Conservation (phyloP, 2,113 vertebrate genomes). For the Vidua chalybeata region DNA sequence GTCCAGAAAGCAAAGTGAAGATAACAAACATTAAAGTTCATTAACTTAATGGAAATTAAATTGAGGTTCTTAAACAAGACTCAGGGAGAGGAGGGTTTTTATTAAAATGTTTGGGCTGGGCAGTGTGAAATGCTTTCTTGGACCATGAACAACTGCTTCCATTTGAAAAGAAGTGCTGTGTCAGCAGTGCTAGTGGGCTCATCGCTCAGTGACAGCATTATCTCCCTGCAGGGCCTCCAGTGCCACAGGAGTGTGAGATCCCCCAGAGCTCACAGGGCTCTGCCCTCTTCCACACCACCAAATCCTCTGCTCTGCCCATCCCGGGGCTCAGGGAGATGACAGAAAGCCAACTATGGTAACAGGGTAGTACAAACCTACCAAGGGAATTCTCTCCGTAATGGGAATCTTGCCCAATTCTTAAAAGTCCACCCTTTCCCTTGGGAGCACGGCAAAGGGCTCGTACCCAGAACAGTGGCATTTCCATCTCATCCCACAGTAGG, state of each 20-base stretch:
- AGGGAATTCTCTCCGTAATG: background rate
- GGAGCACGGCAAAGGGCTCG: background rate
- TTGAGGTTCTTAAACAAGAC: background rate
- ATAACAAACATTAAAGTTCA: background rate
- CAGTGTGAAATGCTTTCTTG: constrained; percentile 1
- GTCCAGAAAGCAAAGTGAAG: background rate
- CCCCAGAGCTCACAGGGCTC: background rate
- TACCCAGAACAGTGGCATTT: background rate
- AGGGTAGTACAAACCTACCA: background rate
- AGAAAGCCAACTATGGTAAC: background rate
- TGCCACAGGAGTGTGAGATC: background rate
- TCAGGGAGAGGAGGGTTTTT: background rate
- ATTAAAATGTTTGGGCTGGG: background rate
- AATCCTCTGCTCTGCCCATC: background rate
- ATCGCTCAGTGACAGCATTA: background rate
- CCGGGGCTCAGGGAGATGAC: background rate
- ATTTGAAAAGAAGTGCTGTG: constrained; percentile 20
- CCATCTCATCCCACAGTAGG: background rate
- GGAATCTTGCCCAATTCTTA: background rate
- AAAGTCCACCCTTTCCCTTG: background rate
- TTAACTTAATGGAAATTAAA: background rate
- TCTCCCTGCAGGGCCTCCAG: background rate
- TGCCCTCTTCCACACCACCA: background rate
- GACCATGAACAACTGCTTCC: background rate
- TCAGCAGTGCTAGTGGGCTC: constrained; percentile 20